Conservation (phyloP, 2,797 vertebrate genomes). For the Anas georgica region DNA sequence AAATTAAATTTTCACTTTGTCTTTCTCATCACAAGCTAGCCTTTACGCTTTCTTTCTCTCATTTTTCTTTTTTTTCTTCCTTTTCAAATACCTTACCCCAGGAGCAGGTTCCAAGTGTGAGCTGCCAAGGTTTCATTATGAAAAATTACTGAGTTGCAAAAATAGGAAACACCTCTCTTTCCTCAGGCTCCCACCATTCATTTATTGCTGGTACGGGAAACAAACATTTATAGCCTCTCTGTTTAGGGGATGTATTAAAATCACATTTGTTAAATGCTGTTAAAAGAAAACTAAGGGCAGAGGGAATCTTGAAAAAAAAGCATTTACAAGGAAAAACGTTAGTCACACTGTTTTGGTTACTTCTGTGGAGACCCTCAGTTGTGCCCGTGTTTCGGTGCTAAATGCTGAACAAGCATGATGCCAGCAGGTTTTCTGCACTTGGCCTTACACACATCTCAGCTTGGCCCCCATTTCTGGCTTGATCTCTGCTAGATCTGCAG, state of each 20-base stretch:
- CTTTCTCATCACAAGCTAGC: background rate
- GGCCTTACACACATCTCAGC: too few relatives aligned
- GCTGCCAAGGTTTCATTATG: background rate
- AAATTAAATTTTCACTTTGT: background rate
- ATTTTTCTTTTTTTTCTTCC: background rate
- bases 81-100: background rate
- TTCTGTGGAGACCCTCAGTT: background rate
- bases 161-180: background rate
- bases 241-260: background rate
- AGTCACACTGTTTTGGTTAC: background rate
- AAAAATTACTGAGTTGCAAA: background rate
- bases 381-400: background rate
- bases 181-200: background rate
- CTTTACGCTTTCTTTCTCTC: background rate
- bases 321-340: background rate
- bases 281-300: background rate
- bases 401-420: accelerated
- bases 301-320: background rate
- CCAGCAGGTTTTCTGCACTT: background rate
- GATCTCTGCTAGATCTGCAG: background rate
- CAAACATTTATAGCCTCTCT: background rate
- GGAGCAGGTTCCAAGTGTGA: background rate
- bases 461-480: background rate
- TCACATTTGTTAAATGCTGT: background rate
- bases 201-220: background rate